Evolutionary conservation across 2,888 invertebrate genomes (phyloP), one percentile per base, ranked within the genome.

Genomic region (Leucoma salicis): DNA sequence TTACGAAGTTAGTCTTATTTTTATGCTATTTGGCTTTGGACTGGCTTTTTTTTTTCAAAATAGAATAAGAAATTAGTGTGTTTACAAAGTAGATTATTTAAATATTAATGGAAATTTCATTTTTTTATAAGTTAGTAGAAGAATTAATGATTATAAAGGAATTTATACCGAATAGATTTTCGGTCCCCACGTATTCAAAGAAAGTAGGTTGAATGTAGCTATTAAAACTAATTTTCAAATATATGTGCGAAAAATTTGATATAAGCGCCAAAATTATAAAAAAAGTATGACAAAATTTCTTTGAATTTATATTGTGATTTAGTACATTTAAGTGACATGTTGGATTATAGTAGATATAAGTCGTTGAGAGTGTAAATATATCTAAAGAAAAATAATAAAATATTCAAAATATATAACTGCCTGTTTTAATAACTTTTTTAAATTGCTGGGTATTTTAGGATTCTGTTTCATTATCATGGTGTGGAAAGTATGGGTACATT

Each of bases 1-100:
- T 88, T 89, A 88, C 82, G 74, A 75, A 77, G 74, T 78, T 87
- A 87, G 83, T 82, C 73, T 80, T 82, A 82, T 74, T 36, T 73
- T 75, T 79, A 79, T 77, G 83, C 82, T 70, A 70, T 74, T 77
- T 74, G 76, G 81, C 85, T 84, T 76, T 78, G 71, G 82, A 84
- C 83, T 84, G 82, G 86, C 87, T 83, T 82, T 76, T 25, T 25
- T 16, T 25, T 29, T 77, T 79, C 66, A 58, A 74, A 68, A 71
- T 84, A 83, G 77, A 67, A 37, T 78, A 76, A 77, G 75, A 74
- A n/a, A 67, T 66, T 70, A 72, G 65, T 72, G 72, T 69, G 51
- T 69, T 70, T 74, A 77, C 73, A 68, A 65, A 72, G 45, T 72
- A 72, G 70, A 55, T 57, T 63, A 60, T 63, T 60, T 57, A 66